phyloP scores from a whole-genome alignment of 92 coral and sea anemone genomes.

The Hydrozoanthus gracilis region DNA sequence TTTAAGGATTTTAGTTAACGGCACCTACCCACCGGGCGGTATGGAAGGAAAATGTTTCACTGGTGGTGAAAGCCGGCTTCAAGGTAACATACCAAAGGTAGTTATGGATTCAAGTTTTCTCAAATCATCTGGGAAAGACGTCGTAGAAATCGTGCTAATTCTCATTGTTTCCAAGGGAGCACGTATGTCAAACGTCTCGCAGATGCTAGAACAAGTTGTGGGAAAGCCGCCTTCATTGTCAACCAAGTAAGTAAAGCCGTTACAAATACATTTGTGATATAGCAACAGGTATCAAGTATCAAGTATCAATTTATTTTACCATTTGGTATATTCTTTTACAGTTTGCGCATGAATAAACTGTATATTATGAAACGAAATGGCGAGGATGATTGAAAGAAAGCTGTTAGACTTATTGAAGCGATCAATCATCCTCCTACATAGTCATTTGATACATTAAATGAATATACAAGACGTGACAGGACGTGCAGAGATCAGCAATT shows the following conservation, averaged over 20 bases:
- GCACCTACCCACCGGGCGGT: conserved; percentile 10
- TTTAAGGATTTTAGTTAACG: conserved; percentile 2
- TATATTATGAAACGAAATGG: too few species aligned
- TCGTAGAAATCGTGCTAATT: conserved; percentile 9
- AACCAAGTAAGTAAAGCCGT: conserved; percentile 25
- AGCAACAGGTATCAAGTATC: neutral
- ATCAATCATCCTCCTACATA: too few species aligned
- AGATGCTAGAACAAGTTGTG: conserved; percentile 33
- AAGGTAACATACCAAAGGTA: conserved; percentile 29
- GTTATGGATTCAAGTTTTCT: conserved; percentile 43
- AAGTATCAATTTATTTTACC: too few species aligned
- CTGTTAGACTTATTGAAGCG: too few species aligned
- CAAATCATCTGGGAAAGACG: conserved; percentile 29
- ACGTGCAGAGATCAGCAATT: too few species aligned
- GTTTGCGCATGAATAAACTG: too few species aligned
- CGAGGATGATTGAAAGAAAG: too few species aligned
- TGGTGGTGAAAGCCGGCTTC: conserved; percentile 3
- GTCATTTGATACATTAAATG: too few species aligned
- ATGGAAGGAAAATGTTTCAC: conserved; percentile 37
- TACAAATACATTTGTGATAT: neutral
- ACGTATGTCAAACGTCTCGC: conserved; percentile 16
- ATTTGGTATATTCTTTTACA: too few species aligned
- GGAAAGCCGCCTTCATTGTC: conserved; percentile 39
- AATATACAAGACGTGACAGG: too few species aligned
- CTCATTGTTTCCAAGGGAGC: conserved; percentile 13